Percentiles rank a stretch among this genome's conserved stretches.
Conservation (phyloP, 1,140 invertebrate species). For the Anastrepha obliqua region DNA sequence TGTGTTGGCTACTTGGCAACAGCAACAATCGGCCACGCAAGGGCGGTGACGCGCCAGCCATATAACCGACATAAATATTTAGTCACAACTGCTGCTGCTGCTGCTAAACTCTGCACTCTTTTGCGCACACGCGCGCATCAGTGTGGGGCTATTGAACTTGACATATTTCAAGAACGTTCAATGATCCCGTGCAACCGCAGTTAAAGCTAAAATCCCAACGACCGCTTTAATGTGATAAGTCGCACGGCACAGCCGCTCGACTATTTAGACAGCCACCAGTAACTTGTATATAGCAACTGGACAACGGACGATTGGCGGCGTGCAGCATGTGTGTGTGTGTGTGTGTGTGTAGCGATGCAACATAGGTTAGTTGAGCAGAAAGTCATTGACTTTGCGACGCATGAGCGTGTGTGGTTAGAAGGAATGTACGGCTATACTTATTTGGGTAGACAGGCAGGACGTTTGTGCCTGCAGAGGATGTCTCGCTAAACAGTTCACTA, state of each 20-base stretch:
- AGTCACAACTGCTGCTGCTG: not conserved
- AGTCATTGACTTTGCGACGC: not conserved
- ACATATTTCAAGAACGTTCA: slow-evolving; percentile 54
- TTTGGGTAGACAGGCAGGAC: not conserved
- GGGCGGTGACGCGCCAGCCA: too few species aligned
- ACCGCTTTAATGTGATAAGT: not conserved
- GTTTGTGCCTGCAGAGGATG: not conserved
- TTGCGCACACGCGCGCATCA: not conserved
- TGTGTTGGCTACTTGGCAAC: not conserved
- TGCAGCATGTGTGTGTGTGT: too few species aligned
- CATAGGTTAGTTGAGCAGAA: too few species aligned
- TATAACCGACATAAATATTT: not conserved
- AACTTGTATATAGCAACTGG: too few species aligned
- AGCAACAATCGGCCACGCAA: not conserved
- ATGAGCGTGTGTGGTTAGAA: not conserved
- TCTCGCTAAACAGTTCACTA: too few species aligned
- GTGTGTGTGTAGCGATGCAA: too few species aligned
- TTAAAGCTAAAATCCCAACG: not conserved
- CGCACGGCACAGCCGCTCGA: too few species aligned
- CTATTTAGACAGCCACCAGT: too few species aligned
- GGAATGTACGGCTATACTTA: not conserved
- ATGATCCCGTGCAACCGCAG: not conserved
- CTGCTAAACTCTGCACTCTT: not conserved
- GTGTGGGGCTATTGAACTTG: slow-evolving; percentile 40
- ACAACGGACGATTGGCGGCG: too few species aligned